These are phyloP conservation scores for Petroica traversi DNA, from an alignment of 2,113 vertebrate genomes.

Conservation along the genomic window DNA sequence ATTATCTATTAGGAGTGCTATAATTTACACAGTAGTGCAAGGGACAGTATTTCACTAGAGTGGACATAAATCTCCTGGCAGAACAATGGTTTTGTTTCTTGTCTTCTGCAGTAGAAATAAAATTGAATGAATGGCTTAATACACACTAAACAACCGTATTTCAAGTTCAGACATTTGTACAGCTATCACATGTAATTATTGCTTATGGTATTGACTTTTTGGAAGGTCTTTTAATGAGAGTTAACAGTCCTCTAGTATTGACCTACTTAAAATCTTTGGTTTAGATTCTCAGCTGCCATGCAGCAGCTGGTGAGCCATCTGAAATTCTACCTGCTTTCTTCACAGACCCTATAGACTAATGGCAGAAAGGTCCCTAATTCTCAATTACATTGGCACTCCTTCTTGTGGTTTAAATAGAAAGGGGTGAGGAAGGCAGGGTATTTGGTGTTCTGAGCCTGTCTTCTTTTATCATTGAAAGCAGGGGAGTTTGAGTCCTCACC, in stretches of 20 bases:
- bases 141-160: background rate
- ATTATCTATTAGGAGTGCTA: background rate
- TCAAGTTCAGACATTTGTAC: background rate
- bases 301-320: background rate
- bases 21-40: background rate
- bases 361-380: slow-evolving; percentile 11
- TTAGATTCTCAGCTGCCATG: background rate
- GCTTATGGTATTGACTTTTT: background rate
- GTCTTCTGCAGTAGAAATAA: background rate
- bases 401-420: background rate
- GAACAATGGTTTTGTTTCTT: background rate
- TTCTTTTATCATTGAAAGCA: slow-evolving; percentile 47
- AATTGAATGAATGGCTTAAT: background rate
- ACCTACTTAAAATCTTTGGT: background rate
- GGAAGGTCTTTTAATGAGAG: background rate
- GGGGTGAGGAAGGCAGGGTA: slow-evolving; percentile 16
- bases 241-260: background rate
- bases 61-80: background rate
- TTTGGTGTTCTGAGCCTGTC: slow-evolving; percentile 27
- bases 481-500: slow-evolving; percentile 46
- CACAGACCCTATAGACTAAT: background rate
- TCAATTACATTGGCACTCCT: background rate
- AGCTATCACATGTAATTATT: background rate
- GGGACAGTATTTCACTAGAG: background rate
- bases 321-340: slow-evolving; percentile 3